These are phyloP conservation scores for Gandaritis pyraliata DNA, from an alignment of 2,888 invertebrate species.

Conservation along the genomic window DNA sequence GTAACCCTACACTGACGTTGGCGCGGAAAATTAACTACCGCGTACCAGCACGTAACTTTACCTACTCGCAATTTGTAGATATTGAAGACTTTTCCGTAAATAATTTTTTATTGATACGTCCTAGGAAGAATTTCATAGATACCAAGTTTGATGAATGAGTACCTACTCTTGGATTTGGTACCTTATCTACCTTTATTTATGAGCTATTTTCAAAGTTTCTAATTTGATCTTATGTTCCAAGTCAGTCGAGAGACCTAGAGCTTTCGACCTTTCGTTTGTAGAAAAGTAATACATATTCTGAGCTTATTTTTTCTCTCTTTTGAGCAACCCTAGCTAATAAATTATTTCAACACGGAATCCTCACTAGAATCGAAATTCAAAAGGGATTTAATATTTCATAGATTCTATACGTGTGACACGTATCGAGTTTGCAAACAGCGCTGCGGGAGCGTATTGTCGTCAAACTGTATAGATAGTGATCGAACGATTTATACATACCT, in stretches of 20 bases:
- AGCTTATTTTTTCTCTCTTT: too few relatives aligned
- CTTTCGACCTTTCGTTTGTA: too few relatives aligned
- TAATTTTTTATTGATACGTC: too few relatives aligned
- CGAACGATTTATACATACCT: too few relatives aligned
- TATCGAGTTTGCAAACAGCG: slow-evolving; percentile 31
- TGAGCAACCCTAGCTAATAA: background rate
- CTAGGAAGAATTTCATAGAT: too few relatives aligned
- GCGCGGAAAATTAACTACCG: slow-evolving; percentile 70
- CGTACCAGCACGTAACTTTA: slow-evolving; percentile 58
- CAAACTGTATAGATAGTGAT: slow-evolving; percentile 8
- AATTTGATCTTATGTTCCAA: too few relatives aligned
- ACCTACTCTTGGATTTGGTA: too few relatives aligned
- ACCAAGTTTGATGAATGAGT: too few relatives aligned
- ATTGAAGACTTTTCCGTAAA: slow-evolving; percentile 3
- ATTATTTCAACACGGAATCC: background rate
- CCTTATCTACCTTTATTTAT: too few relatives aligned
- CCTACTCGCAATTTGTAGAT: slow-evolving; percentile 8
- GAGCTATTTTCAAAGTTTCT: too few relatives aligned
- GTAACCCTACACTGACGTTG: slow-evolving; percentile 62
- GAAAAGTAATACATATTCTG: too few relatives aligned
- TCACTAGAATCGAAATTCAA: background rate
- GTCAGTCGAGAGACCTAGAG: too few relatives aligned
- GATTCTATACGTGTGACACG: slow-evolving; percentile 22
- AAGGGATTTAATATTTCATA: slow-evolving; percentile 1
- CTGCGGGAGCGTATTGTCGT: slow-evolving; percentile 27